Conservation (phyloP, 1,140 invertebrate genomes). For the Drosophila nebulosa region DNA sequence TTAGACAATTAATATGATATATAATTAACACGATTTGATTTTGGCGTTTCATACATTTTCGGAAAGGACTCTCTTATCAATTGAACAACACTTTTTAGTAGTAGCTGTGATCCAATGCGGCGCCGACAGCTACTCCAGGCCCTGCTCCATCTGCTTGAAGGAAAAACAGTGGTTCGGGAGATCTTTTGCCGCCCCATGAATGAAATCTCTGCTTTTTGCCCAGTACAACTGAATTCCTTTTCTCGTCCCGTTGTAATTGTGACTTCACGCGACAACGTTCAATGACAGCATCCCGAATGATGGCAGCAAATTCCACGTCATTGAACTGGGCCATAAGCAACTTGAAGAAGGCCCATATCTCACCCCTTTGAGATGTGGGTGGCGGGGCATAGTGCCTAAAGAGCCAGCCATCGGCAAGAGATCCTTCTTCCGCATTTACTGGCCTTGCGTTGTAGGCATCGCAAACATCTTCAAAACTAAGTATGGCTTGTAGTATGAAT, state of each 20-base stretch:
- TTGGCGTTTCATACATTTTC: conserved; percentile 65
- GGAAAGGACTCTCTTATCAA: conserved; percentile 5
- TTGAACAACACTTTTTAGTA: conserved; percentile 23
- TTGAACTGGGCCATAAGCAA: conserved; percentile 77
- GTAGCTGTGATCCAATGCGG: conserved; percentile 29
- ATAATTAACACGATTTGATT: conserved; percentile 35
- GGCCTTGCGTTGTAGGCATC: conserved; percentile 64
- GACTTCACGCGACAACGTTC: conserved; percentile 69
- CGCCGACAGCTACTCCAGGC: background rate
- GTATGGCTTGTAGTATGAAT: conserved; percentile 71
- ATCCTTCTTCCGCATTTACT: conserved; percentile 26
- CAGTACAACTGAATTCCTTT: conserved; percentile 72
- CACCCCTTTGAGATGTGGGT: conserved; percentile 59
- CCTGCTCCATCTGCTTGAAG: conserved; percentile 5
- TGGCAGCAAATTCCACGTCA: conserved; percentile 62
- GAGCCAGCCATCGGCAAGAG: conserved; percentile 35
- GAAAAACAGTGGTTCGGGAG: conserved; percentile 31
- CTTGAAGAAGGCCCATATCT: conserved; percentile 78
- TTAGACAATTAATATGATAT: conserved; percentile 57
- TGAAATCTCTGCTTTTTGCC: conserved; percentile 80
- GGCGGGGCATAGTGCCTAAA: conserved; percentile 65
- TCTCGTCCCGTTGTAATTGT: conserved; percentile 69
- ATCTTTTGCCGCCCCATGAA: conserved; percentile 80
- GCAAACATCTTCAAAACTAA: conserved; percentile 77
- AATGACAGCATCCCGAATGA: conserved; percentile 71